A percentile compares a stretch with the other conserved stretches of the same genome.
Evolutionary conservation across 1,140 invertebrate genomes (phyloP).

Genomic region (Pissodes strobi): DNA sequence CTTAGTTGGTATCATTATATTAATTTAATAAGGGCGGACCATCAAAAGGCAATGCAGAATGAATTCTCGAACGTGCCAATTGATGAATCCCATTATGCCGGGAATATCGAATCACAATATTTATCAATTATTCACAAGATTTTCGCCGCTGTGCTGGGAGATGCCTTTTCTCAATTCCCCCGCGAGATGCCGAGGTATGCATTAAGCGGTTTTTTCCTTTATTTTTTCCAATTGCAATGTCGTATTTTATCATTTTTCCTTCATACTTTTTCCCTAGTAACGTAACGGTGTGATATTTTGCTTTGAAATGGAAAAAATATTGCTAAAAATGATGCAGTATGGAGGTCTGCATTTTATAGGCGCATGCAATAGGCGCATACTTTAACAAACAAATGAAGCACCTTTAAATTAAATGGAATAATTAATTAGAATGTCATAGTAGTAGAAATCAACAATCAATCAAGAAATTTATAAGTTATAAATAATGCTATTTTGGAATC

Average conservation of each 20-base stretch:
- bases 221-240: constrained; percentile 21
- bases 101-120: constrained; percentile 32
- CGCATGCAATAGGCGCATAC: too few species aligned
- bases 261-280: neutral
- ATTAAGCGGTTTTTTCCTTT: constrained; percentile 31
- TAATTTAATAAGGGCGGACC: neutral
- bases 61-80: neutral
- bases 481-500: too few species aligned
- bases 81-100: neutral
- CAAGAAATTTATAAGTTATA: too few species aligned
- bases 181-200: constrained; percentile 28
- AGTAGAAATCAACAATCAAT: too few species aligned
- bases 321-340: too few species aligned
- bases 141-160: constrained; percentile 22
- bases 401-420: too few species aligned
- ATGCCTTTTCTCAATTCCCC: constrained; percentile 23
- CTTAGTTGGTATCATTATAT: neutral
- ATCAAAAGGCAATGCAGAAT: neutral
- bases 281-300: too few species aligned
- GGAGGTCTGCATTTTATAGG: too few species aligned
- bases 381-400: too few species aligned
- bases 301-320: too few species aligned
- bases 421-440: too few species aligned
- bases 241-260: constrained; percentile 19
- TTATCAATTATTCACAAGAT: constrained; percentile 36